These are phyloP conservation scores for Myocastor coypus DNA, from an alignment of 2,113 vertebrate species.

Conservation along the genomic window DNA sequence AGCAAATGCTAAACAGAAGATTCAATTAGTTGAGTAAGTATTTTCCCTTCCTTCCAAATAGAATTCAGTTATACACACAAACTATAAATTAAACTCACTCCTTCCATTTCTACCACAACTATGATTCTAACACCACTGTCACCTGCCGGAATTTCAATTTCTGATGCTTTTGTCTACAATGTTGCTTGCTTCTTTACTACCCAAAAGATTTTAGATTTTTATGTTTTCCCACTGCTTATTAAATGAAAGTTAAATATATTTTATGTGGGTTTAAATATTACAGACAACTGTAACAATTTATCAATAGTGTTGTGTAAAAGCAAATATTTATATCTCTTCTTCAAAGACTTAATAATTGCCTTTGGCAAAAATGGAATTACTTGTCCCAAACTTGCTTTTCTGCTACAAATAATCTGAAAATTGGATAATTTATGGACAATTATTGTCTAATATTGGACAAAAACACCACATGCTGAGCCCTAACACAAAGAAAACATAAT, in stretches of 20 bases:
- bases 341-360: background rate
- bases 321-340: background rate
- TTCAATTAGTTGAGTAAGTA: background rate
- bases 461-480: background rate
- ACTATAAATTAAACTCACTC: background rate
- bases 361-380: background rate
- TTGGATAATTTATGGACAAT: background rate
- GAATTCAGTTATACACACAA: background rate
- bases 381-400: background rate
- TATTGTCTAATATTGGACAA: background rate
- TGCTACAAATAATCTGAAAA: background rate
- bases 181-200: background rate
- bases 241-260: background rate
- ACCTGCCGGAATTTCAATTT: background rate
- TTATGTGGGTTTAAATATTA: background rate
- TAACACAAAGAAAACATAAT: background rate
- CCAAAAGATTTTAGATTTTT: background rate
- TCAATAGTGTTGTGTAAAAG: background rate
- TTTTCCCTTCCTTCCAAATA: background rate
- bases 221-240: background rate
- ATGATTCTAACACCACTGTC: background rate
- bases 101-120: background rate
- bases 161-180: background rate
- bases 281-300: background rate
- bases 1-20: background rate